A percentile compares a stretch with the other conserved stretches of the same genome.
phyloP scores from a whole-genome alignment of 2,888 invertebrate genomes.

The Mythimna lalbum region DNA sequence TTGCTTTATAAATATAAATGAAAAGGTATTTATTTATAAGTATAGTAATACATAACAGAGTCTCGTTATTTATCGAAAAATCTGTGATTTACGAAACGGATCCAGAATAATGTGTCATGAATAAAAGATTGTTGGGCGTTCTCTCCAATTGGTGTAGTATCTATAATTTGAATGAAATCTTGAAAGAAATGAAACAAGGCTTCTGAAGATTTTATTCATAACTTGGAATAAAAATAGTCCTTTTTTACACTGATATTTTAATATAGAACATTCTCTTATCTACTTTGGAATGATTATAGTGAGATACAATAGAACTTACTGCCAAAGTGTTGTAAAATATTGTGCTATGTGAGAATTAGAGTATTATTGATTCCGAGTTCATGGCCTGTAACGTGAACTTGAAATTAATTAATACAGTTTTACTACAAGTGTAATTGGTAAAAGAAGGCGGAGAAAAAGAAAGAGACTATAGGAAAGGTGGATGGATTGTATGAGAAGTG shows the following conservation, averaged over 20 bases:
- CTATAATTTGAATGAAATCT: conserved; percentile 67
- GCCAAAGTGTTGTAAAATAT: neutral
- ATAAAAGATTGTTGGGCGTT: conserved; percentile 66
- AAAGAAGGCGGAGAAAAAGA: no score
- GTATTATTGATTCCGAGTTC: conserved; percentile 1
- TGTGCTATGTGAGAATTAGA: neutral
- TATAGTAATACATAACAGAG: conserved; percentile 12
- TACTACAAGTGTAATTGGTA: no score
- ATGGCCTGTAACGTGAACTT: neutral
- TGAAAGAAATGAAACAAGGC: conserved; percentile 9
- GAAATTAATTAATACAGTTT: neutral
- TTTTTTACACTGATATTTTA: conserved; percentile 9
- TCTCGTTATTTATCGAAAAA: conserved; percentile 20
- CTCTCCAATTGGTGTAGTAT: conserved; percentile 63
- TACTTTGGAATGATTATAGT: neutral
- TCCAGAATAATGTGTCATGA: conserved; percentile 61
- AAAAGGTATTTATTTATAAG: conserved; percentile 2
- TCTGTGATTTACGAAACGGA: conserved; percentile 37
- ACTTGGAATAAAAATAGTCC: conserved; percentile 11
- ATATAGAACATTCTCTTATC: neutral
- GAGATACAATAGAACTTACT: neutral
- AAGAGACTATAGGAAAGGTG: no score
- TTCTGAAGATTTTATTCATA: conserved; percentile 27
- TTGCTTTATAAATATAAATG: conserved; percentile 36
- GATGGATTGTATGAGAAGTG: no score